Base-by-base conservation (phyloP, 2,888 invertebrate genomes). In the Apamea anceps region DNA sequence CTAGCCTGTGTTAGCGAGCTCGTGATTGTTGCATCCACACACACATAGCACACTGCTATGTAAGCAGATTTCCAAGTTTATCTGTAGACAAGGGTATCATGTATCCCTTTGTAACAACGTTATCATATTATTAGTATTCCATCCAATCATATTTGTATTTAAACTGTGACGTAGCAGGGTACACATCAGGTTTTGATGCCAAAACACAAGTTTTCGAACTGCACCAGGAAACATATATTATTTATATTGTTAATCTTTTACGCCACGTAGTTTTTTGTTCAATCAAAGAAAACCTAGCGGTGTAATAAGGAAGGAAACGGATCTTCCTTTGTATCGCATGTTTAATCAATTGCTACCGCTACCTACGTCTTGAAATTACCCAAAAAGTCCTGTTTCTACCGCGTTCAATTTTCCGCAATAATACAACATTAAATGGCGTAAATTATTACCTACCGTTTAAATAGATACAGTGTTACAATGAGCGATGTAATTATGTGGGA, bases 401-500 rank as follows among this genome's bases (percentile, higher is more conserved):
- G 21, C 71, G 73, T 72, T 42, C 60, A 51, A 68, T 65, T 48
- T 74, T 63, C 60, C 68, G 18, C 62, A 77, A 81, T 87, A 87
- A 68, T 75, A 72, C 42, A 71, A 72, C 48, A 71, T 63, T 37
- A 75, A 84, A 85, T 83, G 57, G 71, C 79, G 77, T 76, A 81
- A 85, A 77, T 85, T 81, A 85, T 85, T 81, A 75, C 76, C 65
- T 51, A 68, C 37, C 77, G 78, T 80, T 83, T 81, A 77, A 82
- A 81, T 80, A 84, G 79, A 81, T 81, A 79, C 62, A 74, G 77
- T 79, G 71, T 75, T 78, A 83, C 81, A 88, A 87, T 85, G 71
- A 80, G 84, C 78, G 81, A 81, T 82, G 85, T 88, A 88, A 88
- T 90, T 90, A 88, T 73, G 60, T 72, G 67, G 80, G 80, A 90